phyloP scores from a whole-genome alignment of 2,113 vertebrate species.

The Todiramphus saurophagus region DNA sequence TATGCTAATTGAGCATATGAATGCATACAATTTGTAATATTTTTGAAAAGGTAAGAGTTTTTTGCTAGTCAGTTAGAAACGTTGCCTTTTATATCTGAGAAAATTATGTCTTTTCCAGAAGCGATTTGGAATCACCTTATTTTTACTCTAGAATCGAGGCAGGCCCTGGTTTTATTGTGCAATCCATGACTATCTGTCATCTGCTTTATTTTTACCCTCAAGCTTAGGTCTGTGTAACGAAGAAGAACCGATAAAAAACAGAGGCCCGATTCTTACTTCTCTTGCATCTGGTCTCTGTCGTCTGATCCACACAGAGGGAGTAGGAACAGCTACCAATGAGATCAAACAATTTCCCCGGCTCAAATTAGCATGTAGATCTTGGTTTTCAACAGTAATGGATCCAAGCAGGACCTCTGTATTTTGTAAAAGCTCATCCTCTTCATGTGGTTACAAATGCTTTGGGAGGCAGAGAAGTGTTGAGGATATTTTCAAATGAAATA shows the following conservation, averaged over 20 bases:
- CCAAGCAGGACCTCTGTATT: neutral
- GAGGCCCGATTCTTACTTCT: neutral
- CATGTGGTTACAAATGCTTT: neutral
- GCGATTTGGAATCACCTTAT: conserved; percentile 1
- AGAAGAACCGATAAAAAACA: neutral
- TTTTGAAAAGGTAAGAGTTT: conserved; percentile 10
- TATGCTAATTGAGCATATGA: neutral
- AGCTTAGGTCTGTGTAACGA: neutral
- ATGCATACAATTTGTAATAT: neutral
- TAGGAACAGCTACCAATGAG: neutral
- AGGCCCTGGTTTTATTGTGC: neutral
- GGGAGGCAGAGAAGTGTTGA: neutral
- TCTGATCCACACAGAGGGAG: neutral
- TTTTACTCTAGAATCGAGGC: conserved; percentile 16
- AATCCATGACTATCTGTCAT: neutral
- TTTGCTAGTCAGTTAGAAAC: conserved; percentile 9
- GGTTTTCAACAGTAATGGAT: neutral
- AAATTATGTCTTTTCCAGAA: conserved; percentile 19
- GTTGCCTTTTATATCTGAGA: neutral
- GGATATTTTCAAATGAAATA: neutral
- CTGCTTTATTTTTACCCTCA: neutral
- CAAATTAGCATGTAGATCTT: neutral
- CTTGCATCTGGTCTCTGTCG: neutral
- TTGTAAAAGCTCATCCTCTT: neutral
- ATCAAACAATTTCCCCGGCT: neutral